A percentile compares a stretch with the other conserved stretches of the same genome.
Evolutionary conservation across 2,797 vertebrate genomes (phyloP).

Genomic region (Limnodromus scolopaceus): DNA sequence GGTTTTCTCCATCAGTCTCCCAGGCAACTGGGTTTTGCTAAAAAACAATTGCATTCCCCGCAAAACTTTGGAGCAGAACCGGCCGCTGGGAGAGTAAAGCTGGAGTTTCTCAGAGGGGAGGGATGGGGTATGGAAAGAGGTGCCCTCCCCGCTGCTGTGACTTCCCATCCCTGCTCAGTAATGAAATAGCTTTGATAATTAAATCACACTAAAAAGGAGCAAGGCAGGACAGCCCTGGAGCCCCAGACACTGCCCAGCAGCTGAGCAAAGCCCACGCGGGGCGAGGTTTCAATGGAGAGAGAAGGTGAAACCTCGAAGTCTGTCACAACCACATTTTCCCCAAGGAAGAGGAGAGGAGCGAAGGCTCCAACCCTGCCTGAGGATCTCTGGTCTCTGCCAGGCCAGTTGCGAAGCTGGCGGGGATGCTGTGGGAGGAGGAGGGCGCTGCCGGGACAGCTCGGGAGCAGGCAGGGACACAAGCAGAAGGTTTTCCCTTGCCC

Average conservation of each 20-base stretch:
- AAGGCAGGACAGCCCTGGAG: background rate
- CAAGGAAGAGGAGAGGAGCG: fast-evolving
- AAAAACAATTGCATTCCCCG: fast-evolving
- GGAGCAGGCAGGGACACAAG: background rate
- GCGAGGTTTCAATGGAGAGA: background rate
- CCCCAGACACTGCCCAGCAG: background rate
- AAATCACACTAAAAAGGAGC: background rate
- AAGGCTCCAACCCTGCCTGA: background rate
- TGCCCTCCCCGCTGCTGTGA: fast-evolving
- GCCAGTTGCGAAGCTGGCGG: background rate
- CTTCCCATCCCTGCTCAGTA: background rate
- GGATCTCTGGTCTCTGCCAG: background rate
- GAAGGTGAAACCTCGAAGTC: background rate
- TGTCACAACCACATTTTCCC: background rate
- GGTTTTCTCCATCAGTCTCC: background rate
- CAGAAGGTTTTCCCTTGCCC: background rate
- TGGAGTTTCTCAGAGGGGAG: fast-evolving
- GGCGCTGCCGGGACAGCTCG: fast-evolving
- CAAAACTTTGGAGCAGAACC: background rate
- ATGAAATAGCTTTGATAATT: background rate
- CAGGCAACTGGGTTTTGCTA: background rate
- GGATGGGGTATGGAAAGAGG: background rate
- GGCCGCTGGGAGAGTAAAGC: fast-evolving
- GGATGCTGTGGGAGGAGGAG: background rate
- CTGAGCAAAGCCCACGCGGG: background rate